Evolutionary conservation across 2,113 vertebrate genomes (phyloP).

Genomic region (Ictidomys tridecemlineatus): DNA sequence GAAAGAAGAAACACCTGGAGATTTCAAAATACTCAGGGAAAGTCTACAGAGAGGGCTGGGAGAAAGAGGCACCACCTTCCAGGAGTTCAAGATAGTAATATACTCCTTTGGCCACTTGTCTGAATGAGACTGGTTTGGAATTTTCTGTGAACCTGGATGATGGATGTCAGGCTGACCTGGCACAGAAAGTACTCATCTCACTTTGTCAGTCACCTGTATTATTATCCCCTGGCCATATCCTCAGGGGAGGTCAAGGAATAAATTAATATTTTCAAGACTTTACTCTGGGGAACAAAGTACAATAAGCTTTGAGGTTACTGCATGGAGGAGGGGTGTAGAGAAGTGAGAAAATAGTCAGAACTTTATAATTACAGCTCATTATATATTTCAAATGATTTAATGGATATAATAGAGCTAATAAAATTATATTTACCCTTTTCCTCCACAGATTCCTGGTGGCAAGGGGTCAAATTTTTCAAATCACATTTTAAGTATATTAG

Average conservation of each 20-base stretch:
- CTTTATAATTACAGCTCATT: slow-evolving; percentile 39
- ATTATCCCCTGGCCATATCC: not conserved
- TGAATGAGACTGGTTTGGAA: not conserved
- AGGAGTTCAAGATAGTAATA: not conserved
- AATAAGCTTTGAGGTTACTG: slow-evolving; percentile 43
- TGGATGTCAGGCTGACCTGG: not conserved
- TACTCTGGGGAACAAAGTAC: not conserved
- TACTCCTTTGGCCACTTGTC: slow-evolving; percentile 34
- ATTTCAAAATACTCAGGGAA: slow-evolving; percentile 38
- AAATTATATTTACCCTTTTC: slow-evolving; percentile 44
- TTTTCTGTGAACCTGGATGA: slow-evolving; percentile 18
- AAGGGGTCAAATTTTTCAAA: not conserved
- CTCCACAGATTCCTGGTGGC: slow-evolving; percentile 22
- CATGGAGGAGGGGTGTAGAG: not conserved
- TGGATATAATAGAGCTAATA: slow-evolving; percentile 29
- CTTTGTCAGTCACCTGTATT: slow-evolving; percentile 15
- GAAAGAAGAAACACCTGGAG: not conserved
- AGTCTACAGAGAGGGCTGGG: not conserved
- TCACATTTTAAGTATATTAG: slow-evolving; percentile 45
- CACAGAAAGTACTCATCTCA: not conserved
- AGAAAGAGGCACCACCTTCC: not conserved
- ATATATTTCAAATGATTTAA: slow-evolving; percentile 34
- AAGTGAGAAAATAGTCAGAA: slow-evolving; percentile 44
- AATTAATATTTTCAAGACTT: slow-evolving; percentile 61
- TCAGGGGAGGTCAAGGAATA: slow-evolving; percentile 32